Evolutionary conservation across 2,888 invertebrate genomes (phyloP).

Genomic region (Dicyrtomina minuta): DNA sequence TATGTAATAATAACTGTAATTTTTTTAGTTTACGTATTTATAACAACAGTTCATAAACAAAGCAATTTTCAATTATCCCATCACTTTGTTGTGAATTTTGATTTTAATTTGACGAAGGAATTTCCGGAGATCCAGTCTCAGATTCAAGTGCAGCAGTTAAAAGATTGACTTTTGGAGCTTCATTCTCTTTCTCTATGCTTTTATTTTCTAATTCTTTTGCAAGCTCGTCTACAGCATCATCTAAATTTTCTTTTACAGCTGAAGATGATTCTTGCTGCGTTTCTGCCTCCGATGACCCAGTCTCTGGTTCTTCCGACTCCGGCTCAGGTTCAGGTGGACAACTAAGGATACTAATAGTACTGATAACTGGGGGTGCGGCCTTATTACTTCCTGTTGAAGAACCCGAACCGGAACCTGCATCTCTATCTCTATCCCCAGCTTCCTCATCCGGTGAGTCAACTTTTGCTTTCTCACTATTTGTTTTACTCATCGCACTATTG

Average conservation of each 20-base stretch:
- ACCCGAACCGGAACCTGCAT: background rate
- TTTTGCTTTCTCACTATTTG: slow-evolving; percentile 18
- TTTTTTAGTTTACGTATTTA: no score
- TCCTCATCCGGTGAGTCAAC: slow-evolving; percentile 16
- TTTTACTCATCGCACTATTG: slow-evolving; percentile 33
- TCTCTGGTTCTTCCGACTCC: background rate
- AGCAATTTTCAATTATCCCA: no score
- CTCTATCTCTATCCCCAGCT: no score
- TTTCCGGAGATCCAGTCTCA: slow-evolving; percentile 24
- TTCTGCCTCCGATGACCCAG: background rate
- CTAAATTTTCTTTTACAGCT: background rate
- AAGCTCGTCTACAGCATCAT: background rate
- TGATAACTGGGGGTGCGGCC: no score
- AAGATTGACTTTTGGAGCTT: slow-evolving; percentile 12
- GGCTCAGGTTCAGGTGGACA: background rate
- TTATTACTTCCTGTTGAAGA: no score
- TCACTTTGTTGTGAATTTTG: no score
- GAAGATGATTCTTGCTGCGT: background rate
- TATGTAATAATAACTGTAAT: no score
- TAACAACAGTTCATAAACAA: no score
- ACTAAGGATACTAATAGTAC: background rate
- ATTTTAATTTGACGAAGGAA: background rate
- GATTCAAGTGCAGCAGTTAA: slow-evolving; percentile 15
- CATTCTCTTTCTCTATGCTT: slow-evolving; percentile 21
- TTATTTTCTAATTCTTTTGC: slow-evolving; percentile 1